Base-by-base conservation (phyloP, 2,797 vertebrate genomes). In the Pterois miles region DNA sequence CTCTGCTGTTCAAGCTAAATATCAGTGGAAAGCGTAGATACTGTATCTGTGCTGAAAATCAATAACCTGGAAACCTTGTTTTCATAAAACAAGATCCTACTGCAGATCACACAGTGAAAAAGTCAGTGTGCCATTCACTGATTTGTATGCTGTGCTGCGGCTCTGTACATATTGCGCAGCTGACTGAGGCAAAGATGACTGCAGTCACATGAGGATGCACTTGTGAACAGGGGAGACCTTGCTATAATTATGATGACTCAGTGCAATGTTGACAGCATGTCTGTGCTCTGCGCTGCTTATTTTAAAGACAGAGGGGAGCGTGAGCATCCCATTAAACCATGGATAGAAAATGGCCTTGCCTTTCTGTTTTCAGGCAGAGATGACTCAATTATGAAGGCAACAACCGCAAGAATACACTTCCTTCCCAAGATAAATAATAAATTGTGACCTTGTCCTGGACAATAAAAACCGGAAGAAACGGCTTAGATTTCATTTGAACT, bases 381-480 rank as follows among this genome's bases (percentile, higher is more conserved):
- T 69, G 85, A 80, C 68, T 89, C 83, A 86, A 86, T 90, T 86
- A 84, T 43, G 29, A 89, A 86, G 81, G 80, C 78, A 82, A 71
- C 82, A 78, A 85, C 75, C 56, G 18, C 87, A 83, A 65, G 58
- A 78, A 72, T 81, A 79, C 59, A 82, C 58, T 83, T 88, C 77
- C 86, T 86, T 91, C 70, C 70, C 48, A 65, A 76, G 79, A 92
- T 90, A 89, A 93, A 94, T 91, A 92, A 92, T 87, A 89, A 74
- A 93, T 84, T 83, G 84, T 85, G 89, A 91, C 90, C 88, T 93
- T 92, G 90, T 77, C 68, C 46, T 56, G 29, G 78, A 88, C 84
- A 88, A 86, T 78, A 79, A 90, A 89, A 87, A 66, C 58, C 71
- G 88, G 88, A 93, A 85, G 80, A 56, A 64, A 65, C 36, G 59